phyloP scores from a whole-genome alignment of 1,140 invertebrate genomes.

The Berghia stephanieae region DNA sequence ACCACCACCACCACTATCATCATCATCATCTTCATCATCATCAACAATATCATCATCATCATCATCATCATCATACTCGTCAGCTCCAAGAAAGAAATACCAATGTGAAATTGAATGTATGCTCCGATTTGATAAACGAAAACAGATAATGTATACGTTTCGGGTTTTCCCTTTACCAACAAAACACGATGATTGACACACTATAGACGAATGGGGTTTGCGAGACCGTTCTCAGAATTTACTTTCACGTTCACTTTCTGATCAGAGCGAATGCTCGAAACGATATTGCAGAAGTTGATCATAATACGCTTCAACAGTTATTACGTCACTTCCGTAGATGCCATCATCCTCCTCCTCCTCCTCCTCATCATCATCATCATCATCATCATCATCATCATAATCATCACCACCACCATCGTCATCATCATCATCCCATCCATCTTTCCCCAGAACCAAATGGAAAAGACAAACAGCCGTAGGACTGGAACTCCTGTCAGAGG shows the following conservation, averaged over 20 bases:
- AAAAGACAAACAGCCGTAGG: constrained; percentile 98
- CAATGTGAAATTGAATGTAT: neutral
- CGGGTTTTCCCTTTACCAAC: no score
- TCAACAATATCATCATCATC: neutral
- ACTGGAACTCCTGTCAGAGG: constrained; percentile 93
- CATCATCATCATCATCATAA: neutral
- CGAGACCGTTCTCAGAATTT: no score
- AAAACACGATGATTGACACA: neutral
- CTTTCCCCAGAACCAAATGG: constrained; percentile 92
- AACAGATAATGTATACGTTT: no score
- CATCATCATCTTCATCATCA: neutral
- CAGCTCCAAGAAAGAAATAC: neutral
- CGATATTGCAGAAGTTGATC: no score
- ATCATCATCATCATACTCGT: neutral
- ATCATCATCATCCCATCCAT: neutral
- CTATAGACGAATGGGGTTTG: no score
- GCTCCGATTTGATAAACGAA: neutral
- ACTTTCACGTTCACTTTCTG: no score
- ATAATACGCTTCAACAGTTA: neutral
- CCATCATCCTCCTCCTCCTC: neutral
- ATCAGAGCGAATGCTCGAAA: no score
- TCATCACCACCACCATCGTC: neutral
- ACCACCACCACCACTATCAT: neutral
- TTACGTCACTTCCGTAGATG: neutral
- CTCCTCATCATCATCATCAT: neutral